phyloP scores from a whole-genome alignment of 2,797 vertebrate genomes.

The Poeciliopsis paucimaculata region DNA sequence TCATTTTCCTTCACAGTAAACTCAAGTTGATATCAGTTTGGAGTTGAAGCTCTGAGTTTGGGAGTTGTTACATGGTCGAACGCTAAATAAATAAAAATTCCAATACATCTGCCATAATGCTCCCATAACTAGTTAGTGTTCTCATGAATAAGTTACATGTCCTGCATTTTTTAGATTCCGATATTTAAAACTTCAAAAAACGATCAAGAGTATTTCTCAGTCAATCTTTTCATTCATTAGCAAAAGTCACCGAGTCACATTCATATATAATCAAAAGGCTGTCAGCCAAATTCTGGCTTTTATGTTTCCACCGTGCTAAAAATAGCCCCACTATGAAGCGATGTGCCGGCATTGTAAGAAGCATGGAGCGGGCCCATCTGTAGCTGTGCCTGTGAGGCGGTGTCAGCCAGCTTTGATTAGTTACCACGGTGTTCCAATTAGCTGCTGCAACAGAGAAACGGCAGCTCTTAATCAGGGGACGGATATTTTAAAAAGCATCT shows the following conservation, averaged over 20 bases:
- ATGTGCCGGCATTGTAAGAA: conserved; percentile 47
- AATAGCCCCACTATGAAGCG: conserved; percentile 51
- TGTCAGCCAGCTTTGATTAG: conserved; percentile 63
- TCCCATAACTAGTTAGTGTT: neutral
- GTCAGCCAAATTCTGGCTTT: conserved; percentile 45
- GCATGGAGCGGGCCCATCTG: conserved; percentile 58
- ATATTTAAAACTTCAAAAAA: conserved; percentile 11
- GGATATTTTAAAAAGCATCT: conserved; percentile 35
- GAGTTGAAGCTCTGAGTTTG: neutral
- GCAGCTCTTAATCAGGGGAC: conserved; percentile 39
- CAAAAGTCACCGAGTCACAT: conserved; percentile 41
- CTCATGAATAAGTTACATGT: conserved; percentile 19
- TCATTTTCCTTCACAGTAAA: conserved; percentile 1
- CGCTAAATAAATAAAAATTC: conserved; percentile 1
- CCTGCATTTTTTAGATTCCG: conserved; percentile 16
- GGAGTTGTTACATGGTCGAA: neutral
- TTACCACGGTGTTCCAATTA: conserved; percentile 51
- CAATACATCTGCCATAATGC: neutral
- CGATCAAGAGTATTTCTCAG: conserved; percentile 26
- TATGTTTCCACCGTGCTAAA: conserved; percentile 50
- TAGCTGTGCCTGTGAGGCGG: conserved; percentile 51
- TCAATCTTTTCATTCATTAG: conserved; percentile 43
- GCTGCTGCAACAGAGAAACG: conserved; percentile 53
- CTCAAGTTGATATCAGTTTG: neutral
- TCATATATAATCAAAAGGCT: conserved; percentile 45